phyloP scores from a whole-genome alignment of 2,888 invertebrate genomes.

The Amphipyra tragopoginis region DNA sequence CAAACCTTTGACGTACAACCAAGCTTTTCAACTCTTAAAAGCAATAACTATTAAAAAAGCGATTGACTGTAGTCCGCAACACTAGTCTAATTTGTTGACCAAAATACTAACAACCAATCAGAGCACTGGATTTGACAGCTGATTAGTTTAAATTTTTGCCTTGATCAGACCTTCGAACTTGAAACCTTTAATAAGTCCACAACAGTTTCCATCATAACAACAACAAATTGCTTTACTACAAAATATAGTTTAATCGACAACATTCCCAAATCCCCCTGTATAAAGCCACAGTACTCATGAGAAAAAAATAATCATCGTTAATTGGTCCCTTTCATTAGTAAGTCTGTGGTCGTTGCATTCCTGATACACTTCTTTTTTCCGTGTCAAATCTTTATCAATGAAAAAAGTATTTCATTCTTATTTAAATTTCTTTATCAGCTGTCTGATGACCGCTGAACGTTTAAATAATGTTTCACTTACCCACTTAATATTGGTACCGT shows the following conservation, averaged over 20 bases:
- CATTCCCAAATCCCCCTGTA: constrained; percentile 72
- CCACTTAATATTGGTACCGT: constrained; percentile 57
- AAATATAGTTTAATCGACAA: background rate
- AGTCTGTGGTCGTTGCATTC: constrained; percentile 85
- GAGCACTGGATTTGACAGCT: too few relatives aligned
- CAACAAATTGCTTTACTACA: too few relatives aligned
- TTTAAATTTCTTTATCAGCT: constrained; percentile 86
- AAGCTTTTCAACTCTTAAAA: too few relatives aligned
- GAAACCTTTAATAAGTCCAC: too few relatives aligned
- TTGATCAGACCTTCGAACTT: too few relatives aligned
- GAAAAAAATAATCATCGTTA: constrained; percentile 88
- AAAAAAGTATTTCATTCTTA: constrained; percentile 88
- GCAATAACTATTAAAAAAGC: too few relatives aligned
- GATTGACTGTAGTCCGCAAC: too few relatives aligned
- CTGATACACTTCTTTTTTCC: constrained; percentile 82
- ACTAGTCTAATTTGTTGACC: too few relatives aligned
- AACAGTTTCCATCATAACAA: too few relatives aligned
- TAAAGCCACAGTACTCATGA: constrained; percentile 73
- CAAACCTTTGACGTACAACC: too few relatives aligned
- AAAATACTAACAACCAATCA: too few relatives aligned
- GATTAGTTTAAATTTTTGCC: too few relatives aligned
- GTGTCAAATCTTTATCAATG: constrained; percentile 90
- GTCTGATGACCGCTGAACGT: constrained; percentile 76
- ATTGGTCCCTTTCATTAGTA: constrained; percentile 90
- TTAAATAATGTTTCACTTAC: constrained; percentile 79